Evolutionary conservation across 2,113 vertebrate genomes (phyloP), one percentile per base, ranked within the genome.

Genomic region (Otus sunia): DNA sequence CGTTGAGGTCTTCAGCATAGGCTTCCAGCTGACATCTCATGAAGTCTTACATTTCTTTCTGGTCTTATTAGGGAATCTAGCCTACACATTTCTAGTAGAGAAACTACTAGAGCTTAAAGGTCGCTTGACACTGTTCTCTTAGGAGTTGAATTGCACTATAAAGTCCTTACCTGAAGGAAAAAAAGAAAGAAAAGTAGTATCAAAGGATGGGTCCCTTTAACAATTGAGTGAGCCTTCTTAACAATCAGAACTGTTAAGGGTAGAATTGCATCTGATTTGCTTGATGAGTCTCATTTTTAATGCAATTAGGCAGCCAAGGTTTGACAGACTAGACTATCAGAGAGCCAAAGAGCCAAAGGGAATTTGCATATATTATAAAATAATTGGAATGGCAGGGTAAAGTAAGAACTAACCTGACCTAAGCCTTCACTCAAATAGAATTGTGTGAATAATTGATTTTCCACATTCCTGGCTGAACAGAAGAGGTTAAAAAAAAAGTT

Each of bases 361-460:
- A 97, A 97, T 97, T 94, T 97, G 89, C 95, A 97, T 97, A 77
- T 82, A 92, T 96, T 97, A 95, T 58, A 92, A 96, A 96, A 95
- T 96, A 95, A 97, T 97, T 97, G 84, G 84, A 96, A 87, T 79
- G 89, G 86, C 71, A 86, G 50, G 59, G 23, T 77, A 64, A 93
- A 89, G 39, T 78, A 95, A 92, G 69, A 95, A 73, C 86, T 52
- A 94, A 92, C 87, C 77, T 95, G 87, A 97, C 94, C 95, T 74
- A 87, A 91, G 71, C 91, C 62, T 96, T 95, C 81, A 90, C 62
- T 94, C 86, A 94, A 82, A 88, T 19, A 80, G 82, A 77, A 92
- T 74, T 80, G 55, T 92, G 88, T 86, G 92, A 96, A 96, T 96
- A 96, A 97, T 90, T 93, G 92, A 96, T 97, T 97, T 93, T 88